A percentile compares a stretch with the other conserved stretches of the same genome.
These are phyloP conservation scores for Beris chalybata DNA, from an alignment of 2,888 invertebrate genomes.

Conservation along the genomic window DNA sequence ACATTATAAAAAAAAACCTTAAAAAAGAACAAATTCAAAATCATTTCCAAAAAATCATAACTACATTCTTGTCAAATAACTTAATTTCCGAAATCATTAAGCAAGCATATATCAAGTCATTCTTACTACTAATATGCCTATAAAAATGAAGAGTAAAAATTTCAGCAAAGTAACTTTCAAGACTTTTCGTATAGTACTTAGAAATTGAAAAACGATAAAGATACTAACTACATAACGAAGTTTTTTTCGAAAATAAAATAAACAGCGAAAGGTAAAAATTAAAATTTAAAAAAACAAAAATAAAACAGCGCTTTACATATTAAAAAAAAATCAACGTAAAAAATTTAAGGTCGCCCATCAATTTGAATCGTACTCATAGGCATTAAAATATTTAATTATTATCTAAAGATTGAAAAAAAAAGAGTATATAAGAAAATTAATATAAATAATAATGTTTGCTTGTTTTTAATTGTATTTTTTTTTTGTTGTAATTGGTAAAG, in stretches of 20 bases:
- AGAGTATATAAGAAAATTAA: no score
- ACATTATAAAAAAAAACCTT: neutral
- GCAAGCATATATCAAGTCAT: neutral
- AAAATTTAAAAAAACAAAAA: conserved; percentile 1
- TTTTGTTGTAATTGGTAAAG: no score
- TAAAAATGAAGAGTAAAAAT: conserved; percentile 3
- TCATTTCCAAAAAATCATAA: neutral
- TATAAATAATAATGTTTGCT: no score
- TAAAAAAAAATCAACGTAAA: neutral
- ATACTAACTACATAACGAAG: neutral
- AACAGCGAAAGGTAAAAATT: neutral
- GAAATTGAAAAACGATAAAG: neutral
- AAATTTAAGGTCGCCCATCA: conserved; percentile 3
- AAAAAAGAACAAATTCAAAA: neutral
- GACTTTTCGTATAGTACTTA: conserved; percentile 10
- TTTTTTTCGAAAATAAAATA: neutral
- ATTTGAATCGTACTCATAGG: no score
- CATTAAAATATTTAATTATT: no score
- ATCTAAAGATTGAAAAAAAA: no score
- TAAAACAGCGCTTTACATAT: conserved; percentile 3
- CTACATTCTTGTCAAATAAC: neutral
- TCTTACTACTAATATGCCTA: neutral
- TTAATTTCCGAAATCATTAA: neutral
- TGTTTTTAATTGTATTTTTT: no score
- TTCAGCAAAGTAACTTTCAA: neutral